Base-by-base conservation (phyloP, 2,797 vertebrate genomes). In the Nasua narica region DNA sequence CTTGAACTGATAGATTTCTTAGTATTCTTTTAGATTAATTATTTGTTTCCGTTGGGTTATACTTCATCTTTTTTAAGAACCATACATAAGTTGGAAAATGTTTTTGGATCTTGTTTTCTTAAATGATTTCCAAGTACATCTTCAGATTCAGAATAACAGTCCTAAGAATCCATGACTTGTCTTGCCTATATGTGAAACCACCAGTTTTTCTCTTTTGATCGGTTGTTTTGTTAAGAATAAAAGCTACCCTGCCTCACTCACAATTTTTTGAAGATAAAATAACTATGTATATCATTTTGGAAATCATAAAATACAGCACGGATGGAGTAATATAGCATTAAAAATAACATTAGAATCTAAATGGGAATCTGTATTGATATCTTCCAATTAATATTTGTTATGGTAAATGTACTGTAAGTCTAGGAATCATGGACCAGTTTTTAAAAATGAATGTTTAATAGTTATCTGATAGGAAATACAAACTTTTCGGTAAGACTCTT, bases 71-170 rank as follows among this genome's bases (percentile, higher is more conserved):
- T 77, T 90, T 91, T 27, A 94, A 60, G 9, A 25, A 56, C 69
- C 52, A 35, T 79, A 35, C 40, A 35, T 62, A 95, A 50, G 32
- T 77, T 90, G 37, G 90, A 79, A 95, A 95, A 48, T 93, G 37
- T 65, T 90, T 84, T 87, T 89, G 27, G 29, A 40, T 48, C 91
- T 97, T 93, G 32, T 60, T 82, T 56, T 91, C 62, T 67, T 91
- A 72, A 90, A n/a, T 83, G 65, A 91, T 91, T 96, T 92, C 6
- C 77, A 43, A 60, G 40, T 78, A 13, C 18, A 72, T 37, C 21
- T 93, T n/a, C 21, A 92, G 16, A 18, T 74, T 92, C 58, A 19
- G 60, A 76, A 35, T 77, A 69, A 84, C 7, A 50, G 37, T 89
- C 19, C 23, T 84, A 40, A 95, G 35, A 91, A 88, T 89, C 46